Percentiles rank a stretch among this genome's conserved stretches.
phyloP scores from a whole-genome alignment of 2,113 vertebrate species.

The Laticauda laticaudata region DNA sequence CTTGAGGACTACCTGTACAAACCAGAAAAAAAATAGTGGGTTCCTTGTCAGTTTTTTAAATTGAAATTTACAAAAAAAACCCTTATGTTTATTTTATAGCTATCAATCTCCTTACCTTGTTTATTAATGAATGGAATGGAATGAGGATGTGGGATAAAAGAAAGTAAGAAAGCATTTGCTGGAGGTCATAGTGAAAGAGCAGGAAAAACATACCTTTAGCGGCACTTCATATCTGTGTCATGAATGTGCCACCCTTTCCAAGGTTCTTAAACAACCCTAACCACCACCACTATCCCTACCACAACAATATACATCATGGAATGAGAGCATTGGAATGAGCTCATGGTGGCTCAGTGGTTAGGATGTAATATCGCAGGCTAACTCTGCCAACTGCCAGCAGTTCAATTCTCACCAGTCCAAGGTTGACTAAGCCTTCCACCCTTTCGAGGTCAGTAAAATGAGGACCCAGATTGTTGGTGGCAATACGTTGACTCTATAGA shows the following conservation, averaged over 20 bases:
- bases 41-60: not conserved
- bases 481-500: not conserved
- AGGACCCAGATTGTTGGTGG: not conserved
- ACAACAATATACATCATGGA: not conserved
- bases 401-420: not conserved
- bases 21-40: not conserved
- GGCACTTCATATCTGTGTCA: not conserved
- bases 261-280: not conserved
- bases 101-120: not conserved
- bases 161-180: not conserved
- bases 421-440: not conserved
- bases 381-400: not conserved
- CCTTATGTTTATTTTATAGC: not conserved
- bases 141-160: not conserved
- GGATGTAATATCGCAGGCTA: not conserved
- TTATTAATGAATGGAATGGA: not conserved
- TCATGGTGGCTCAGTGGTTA: not conserved
- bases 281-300: not conserved
- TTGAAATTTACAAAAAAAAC: not conserved
- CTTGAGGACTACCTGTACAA: not conserved
- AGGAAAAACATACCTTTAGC: not conserved
- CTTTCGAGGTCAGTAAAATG: not conserved
- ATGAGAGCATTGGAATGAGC: not conserved
- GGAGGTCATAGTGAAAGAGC: not conserved
- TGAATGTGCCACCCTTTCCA: not conserved